A percentile compares a stretch with the other conserved stretches of the same genome.
Evolutionary conservation across 2,113 vertebrate species (phyloP).

Genomic region (Microtus ochrogaster): DNA sequence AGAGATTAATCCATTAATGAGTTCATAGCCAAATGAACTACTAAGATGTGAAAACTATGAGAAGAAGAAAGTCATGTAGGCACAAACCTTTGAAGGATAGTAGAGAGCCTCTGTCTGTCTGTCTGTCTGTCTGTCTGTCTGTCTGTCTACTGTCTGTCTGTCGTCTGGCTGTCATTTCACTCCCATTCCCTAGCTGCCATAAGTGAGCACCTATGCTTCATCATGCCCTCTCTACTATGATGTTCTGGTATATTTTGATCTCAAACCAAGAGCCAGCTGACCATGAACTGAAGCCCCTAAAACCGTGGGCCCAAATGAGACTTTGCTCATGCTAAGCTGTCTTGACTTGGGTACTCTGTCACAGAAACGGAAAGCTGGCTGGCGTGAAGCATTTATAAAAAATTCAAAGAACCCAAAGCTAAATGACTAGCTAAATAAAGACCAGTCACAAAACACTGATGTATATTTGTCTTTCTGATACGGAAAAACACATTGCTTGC

Average conservation of each 20-base stretch:
- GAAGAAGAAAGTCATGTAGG: not conserved
- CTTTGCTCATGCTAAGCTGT: not conserved
- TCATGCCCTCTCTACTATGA: not conserved
- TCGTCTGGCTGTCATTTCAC: not conserved
- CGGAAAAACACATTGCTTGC: not conserved
- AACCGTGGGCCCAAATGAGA: no score
- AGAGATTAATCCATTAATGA: not conserved
- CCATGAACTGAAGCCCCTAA: not conserved
- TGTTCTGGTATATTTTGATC: not conserved
- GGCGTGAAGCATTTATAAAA: constrained; percentile 11
- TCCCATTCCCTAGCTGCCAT: not conserved
- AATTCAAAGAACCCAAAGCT: constrained; percentile 40
- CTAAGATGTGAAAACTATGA: not conserved
- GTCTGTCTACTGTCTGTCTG: no score
- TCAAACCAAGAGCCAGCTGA: not conserved
- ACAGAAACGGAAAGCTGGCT: not conserved
- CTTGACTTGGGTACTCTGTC: not conserved
- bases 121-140: not conserved
- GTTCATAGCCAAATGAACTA: not conserved
- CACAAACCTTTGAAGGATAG: not conserved
- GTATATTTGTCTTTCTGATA: constrained; percentile 13
- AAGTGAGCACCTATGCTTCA: not conserved
- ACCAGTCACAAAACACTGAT: not conserved
- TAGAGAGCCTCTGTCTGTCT: not conserved
- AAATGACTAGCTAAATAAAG: constrained; percentile 53